Base-by-base conservation (phyloP, 1,140 invertebrate genomes). In the Arion vulgaris region DNA sequence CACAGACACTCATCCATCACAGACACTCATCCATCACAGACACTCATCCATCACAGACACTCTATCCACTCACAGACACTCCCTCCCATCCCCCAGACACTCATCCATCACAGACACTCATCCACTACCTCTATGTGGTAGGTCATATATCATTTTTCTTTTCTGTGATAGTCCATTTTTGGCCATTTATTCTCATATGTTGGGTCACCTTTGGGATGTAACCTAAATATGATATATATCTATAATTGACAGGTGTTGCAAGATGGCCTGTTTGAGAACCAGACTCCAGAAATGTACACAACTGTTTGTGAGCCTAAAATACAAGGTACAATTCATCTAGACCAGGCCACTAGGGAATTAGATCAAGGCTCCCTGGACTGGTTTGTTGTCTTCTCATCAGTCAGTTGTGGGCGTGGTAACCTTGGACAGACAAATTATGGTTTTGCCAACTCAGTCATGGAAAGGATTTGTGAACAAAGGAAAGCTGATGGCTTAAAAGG, bases 371-470 rank as follows among this genome's bases (percentile, higher is more conserved):
- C 81, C 73, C 91, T 98, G 74, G 96, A 98, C 85, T 96, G 97
- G 92, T 99, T 98, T 90, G 93, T 94, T 15, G 96, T 95, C 23
- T 99, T 99, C 93, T 99, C 98, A 23, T 98, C 97, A 34, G 95
- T 99, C 32, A 96, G 96, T 26, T 98, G 97, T 92, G 98, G 98
- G 15, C 95, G 97, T 79, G 98, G 98, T 81, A 99, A 99, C 92
- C 94, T 95, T 81, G 98, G 98, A 1, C 98, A 99, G 93, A 94
- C 95, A 34, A 99, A 99, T 93, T 99, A 99, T 90, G 98, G 97
- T 77, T 94, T 96, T 85, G 97, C 98, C 38, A 99, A 99, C 92
- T 98, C 97, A 0, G 95, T 95, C 9, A 99, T 99, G 97, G 98
- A 99, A 92, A 94, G 98, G 77, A 95, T 99, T 57, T 95, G 96